Evolutionary conservation across 2,888 invertebrate species (phyloP).

Genomic region (Maniola hyperantus): DNA sequence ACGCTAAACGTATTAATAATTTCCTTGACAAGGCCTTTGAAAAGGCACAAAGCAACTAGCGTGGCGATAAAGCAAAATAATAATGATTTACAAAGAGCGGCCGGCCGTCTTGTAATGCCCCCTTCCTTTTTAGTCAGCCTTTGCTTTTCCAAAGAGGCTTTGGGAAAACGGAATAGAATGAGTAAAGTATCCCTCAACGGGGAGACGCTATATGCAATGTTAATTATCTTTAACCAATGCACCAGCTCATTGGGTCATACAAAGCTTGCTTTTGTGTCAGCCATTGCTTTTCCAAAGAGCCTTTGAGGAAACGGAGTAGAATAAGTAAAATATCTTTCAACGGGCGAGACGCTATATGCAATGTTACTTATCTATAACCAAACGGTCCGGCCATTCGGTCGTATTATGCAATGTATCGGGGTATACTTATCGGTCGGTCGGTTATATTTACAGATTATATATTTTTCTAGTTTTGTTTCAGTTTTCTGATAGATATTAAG

Average conservation of each 20-base stretch:
- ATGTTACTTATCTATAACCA: not conserved
- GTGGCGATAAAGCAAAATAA: constrained; percentile 45
- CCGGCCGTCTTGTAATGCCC: constrained; percentile 49
- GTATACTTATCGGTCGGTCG: too few species aligned
- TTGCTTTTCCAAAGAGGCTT: constrained; percentile 56
- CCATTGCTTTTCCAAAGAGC: constrained; percentile 53
- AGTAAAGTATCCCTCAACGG: constrained; percentile 30
- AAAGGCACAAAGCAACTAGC: constrained; percentile 17
- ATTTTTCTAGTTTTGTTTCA: too few species aligned
- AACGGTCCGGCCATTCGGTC: not conserved
- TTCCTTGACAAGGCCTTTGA: constrained; percentile 12
- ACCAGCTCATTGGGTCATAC: not conserved
- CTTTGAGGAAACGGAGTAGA: constrained; percentile 54
- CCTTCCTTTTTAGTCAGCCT: constrained; percentile 48
- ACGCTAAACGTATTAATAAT: constrained; percentile 12
- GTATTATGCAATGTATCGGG: too few species aligned
- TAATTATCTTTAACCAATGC: not conserved
- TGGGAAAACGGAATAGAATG: constrained; percentile 53
- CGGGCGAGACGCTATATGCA: not conserved
- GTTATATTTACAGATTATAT: too few species aligned
- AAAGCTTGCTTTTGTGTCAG: constrained; percentile 51
- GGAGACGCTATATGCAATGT: not conserved
- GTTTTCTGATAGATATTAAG: too few species aligned
- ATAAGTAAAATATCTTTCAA: constrained; percentile 41
- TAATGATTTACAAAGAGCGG: constrained; percentile 58